A percentile compares a stretch with the other conserved stretches of the same genome.
These are phyloP conservation scores for Noctua pronuba DNA, from an alignment of 2,888 invertebrate species.

Conservation along the genomic window DNA sequence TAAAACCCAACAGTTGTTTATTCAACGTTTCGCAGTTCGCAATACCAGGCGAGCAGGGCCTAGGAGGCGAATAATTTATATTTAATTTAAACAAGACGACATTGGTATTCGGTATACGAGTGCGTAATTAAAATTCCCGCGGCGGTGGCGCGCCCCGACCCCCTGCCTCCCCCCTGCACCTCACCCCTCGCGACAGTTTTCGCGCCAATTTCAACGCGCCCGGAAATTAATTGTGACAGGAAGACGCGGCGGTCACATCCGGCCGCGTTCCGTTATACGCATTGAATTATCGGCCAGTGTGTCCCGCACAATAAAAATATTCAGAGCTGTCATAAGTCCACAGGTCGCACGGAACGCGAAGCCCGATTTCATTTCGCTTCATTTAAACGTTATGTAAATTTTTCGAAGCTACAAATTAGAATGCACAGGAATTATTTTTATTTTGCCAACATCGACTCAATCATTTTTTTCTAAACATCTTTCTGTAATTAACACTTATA, in stretches of 20 bases:
- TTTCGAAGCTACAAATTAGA: conserved; percentile 30
- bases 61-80: conserved; percentile 90
- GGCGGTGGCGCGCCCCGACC: conserved; percentile 82
- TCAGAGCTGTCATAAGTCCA: conserved; percentile 66
- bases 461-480: conserved; percentile 42
- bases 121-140: conserved; percentile 91
- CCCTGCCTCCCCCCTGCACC: conserved; percentile 48
- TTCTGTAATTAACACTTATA: conserved; percentile 66
- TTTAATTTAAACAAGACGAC: conserved; percentile 91
- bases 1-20: conserved; percentile 87
- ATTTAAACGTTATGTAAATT: conserved; percentile 39
- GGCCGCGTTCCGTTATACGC: conserved; percentile 87
- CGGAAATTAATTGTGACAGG: conserved; percentile 91
- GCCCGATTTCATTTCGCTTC: conserved; percentile 41
- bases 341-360: conserved; percentile 40
- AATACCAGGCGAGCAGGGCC: conserved; percentile 87
- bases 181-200: conserved; percentile 88
- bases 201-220: conserved; percentile 90
- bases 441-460: conserved; percentile 42
- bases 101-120: conserved; percentile 90
- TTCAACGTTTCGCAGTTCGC: conserved; percentile 85
- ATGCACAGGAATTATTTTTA: conserved; percentile 37
- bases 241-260: conserved; percentile 90
- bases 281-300: conserved; percentile 79
- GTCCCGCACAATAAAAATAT: conserved; percentile 74